Conservation (phyloP, 1,140 invertebrate genomes). For the Thrips palmi region DNA sequence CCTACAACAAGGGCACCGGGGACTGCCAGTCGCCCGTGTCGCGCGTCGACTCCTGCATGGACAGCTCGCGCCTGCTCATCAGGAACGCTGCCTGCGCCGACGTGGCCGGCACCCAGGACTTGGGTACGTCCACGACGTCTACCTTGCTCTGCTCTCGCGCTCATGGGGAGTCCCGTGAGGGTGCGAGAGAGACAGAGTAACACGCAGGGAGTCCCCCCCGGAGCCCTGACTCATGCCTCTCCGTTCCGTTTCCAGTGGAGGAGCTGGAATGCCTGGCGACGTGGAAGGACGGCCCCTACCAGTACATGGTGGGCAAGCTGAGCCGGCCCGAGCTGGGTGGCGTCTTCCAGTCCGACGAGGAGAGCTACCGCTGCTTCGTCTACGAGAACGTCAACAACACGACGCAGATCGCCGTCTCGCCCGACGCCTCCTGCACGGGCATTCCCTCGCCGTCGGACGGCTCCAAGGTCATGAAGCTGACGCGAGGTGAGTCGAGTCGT, state of each 20-base stretch:
- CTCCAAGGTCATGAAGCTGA: slow-evolving; percentile 33
- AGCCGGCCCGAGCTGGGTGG: slow-evolving; percentile 48
- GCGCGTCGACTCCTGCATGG: too few relatives aligned
- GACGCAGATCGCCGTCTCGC: slow-evolving; percentile 54
- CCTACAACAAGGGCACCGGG: too few relatives aligned
- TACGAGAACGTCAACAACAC: slow-evolving; percentile 40
- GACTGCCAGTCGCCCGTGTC: too few relatives aligned
- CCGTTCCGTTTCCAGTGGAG: slow-evolving; percentile 31
- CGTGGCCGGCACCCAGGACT: too few relatives aligned
- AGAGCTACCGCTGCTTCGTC: slow-evolving; percentile 81
- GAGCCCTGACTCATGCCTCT: too few relatives aligned
- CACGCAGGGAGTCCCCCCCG: not conserved
- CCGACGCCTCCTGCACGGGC: slow-evolving; percentile 42
- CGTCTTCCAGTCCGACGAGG: slow-evolving; percentile 74
- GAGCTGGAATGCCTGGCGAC: slow-evolving; percentile 40
- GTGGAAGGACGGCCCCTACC: slow-evolving; percentile 44
- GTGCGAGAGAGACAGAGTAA: too few relatives aligned
- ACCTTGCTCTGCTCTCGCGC: too few relatives aligned
- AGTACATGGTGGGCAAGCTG: slow-evolving; percentile 38
- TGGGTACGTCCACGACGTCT: too few relatives aligned
- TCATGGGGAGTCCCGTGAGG: too few relatives aligned
- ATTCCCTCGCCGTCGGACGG: slow-evolving; percentile 35
- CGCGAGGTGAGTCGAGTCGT: slow-evolving; percentile 26
- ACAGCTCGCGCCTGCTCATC: too few relatives aligned
- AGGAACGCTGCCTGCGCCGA: too few relatives aligned